Conservation (phyloP, 2,113 vertebrate genomes). For the Microtus oregoni region DNA sequence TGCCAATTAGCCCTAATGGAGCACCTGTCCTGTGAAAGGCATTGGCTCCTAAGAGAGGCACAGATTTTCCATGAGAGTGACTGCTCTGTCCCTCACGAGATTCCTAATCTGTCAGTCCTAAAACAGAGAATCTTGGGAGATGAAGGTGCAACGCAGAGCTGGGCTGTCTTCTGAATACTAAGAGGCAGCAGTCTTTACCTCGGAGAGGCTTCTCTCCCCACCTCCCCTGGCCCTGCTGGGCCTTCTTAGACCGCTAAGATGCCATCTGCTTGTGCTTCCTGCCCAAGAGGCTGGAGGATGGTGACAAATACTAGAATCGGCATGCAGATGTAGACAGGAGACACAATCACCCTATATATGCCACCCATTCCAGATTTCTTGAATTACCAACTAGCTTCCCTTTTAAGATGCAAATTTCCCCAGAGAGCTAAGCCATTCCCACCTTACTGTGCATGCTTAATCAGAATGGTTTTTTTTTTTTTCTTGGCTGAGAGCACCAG, state of each 20-base stretch:
- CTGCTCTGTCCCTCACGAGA: not conserved
- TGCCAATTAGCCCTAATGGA: not conserved
- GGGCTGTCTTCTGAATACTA: not conserved
- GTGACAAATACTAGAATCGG: conserved; percentile 26
- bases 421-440: conserved; percentile 58
- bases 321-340: conserved; percentile 30
- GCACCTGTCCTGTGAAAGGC: conserved; percentile 2
- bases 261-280: conserved; percentile 28
- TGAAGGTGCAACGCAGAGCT: not conserved
- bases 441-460: conserved; percentile 69
- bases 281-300: conserved; percentile 17
- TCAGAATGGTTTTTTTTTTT: conserved; percentile 67
- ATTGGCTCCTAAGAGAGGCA: not conserved
- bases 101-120: conserved; percentile 5
- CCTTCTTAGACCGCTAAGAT: conserved; percentile 2
- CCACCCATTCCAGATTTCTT: conserved; percentile 45
- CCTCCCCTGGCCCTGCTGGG: not conserved
- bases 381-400: conserved; percentile 60
- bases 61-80: not conserved
- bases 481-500: conserved; percentile 40
- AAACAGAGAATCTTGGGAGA: not conserved
- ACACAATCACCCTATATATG: not conserved
- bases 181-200: not conserved
- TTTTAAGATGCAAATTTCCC: conserved; percentile 69
- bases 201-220: not conserved